Percentiles rank a stretch among this genome's conserved stretches.
phyloP scores from a whole-genome alignment of 2,797 vertebrate species.

The Artibeus jamaicensis region DNA sequence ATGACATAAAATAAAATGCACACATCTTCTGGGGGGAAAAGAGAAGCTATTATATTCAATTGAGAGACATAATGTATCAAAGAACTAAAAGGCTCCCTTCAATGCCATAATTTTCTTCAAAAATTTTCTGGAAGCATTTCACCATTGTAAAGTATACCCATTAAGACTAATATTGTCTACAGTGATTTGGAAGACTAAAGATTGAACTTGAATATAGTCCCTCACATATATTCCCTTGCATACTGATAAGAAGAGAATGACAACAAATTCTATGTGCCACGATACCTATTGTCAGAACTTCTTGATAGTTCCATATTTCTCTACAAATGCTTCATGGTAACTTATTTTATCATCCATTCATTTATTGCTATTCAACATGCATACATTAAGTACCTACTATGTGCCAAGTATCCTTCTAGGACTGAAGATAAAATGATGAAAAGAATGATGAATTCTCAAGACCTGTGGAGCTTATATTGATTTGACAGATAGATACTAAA shows the following conservation, averaged over 20 bases:
- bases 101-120: constrained; percentile 72
- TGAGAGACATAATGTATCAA: constrained; percentile 69
- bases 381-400: background rate
- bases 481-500: background rate
- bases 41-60: constrained; percentile 59
- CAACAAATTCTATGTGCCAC: background rate
- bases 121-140: constrained; percentile 70
- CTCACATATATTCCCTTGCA: background rate
- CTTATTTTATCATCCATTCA: background rate
- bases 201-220: constrained; percentile 41
- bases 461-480: background rate
- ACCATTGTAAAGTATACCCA: constrained; percentile 57
- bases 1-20: constrained; percentile 74
- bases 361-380: background rate
- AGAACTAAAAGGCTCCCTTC: constrained; percentile 74
- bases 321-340: background rate
- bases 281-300: background rate
- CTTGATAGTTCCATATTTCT: background rate
- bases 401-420: background rate
- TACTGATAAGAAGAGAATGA: background rate
- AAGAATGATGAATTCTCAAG: background rate
- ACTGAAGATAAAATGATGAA: background rate
- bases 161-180: constrained; percentile 65
- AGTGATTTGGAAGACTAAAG: constrained; percentile 49
- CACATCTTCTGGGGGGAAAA: constrained; percentile 51